Percentiles rank a stretch among this genome's conserved stretches.
Evolutionary conservation across 2,113 vertebrate genomes (phyloP).

Genomic region (Hemiprocne comata): DNA sequence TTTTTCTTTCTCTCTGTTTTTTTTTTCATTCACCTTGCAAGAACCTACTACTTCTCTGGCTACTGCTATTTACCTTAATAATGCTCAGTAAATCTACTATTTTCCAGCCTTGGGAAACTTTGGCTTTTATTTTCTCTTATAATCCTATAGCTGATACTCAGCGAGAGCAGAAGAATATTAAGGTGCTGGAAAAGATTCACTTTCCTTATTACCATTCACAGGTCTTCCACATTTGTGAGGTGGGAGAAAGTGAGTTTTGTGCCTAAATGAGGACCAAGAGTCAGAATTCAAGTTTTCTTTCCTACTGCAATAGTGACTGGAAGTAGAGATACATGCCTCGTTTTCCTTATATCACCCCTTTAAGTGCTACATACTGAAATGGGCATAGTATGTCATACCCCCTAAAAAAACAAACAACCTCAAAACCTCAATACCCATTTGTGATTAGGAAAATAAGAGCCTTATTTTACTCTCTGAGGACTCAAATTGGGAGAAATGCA

Average conservation of each 20-base stretch:
- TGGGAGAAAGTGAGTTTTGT: background rate
- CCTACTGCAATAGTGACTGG: background rate
- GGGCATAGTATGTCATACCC: background rate
- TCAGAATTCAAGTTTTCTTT: background rate
- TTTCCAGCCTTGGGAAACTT: constrained; percentile 36
- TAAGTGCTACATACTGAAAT: background rate
- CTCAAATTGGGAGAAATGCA: background rate
- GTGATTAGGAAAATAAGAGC: background rate
- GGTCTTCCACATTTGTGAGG: background rate
- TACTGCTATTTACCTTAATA: constrained; percentile 38
- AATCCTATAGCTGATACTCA: constrained; percentile 18
- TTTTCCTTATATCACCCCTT: background rate
- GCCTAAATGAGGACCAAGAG: background rate
- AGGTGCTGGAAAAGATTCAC: background rate
- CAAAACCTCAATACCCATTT: rapidly evolving
- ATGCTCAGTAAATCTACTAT: constrained; percentile 31
- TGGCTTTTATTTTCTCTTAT: constrained; percentile 44
- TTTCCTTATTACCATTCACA: background rate
- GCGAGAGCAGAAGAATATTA: background rate
- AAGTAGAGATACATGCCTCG: background rate
- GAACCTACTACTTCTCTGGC: background rate
- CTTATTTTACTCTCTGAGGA: rapidly evolving
- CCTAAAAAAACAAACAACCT: background rate
- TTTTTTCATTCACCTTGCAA: background rate
- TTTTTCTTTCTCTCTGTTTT: background rate